Evolutionary conservation across 2,113 vertebrate species (phyloP).

Genomic region (Carassius carassius): DNA sequence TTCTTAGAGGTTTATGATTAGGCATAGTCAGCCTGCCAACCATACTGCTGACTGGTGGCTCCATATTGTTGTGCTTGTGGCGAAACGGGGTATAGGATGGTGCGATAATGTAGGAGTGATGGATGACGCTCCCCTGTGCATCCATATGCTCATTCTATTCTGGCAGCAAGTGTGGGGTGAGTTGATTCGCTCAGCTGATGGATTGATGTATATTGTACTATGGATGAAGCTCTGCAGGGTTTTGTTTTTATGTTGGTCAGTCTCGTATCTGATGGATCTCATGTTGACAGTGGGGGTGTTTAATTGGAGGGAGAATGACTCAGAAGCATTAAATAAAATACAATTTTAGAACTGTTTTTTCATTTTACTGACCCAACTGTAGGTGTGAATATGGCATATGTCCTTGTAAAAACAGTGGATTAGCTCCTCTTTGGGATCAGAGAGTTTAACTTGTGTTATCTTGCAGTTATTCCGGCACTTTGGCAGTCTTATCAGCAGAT

Average conservation of each 20-base stretch:
- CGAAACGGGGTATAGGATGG: constrained; percentile 44
- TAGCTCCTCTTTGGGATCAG: constrained; percentile 18
- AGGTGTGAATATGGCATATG: constrained; percentile 1
- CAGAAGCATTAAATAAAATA: neutral
- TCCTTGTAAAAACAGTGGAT: constrained; percentile 27
- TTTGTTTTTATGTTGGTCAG: constrained; percentile 20
- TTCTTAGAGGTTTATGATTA: constrained; percentile 1
- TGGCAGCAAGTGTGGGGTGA: constrained; percentile 37
- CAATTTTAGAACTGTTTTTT: neutral
- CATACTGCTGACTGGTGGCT: constrained; percentile 10
- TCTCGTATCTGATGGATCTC: constrained; percentile 12
- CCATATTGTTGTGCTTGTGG: constrained; percentile 18
- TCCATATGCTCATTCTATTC: constrained; percentile 30
- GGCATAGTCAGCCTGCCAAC: constrained; percentile 16
- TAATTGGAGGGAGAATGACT: constrained; percentile 16
- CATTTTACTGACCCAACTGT: constrained; percentile 2
- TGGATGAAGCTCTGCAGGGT: constrained; percentile 29
- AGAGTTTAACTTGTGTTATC: constrained; percentile 1
- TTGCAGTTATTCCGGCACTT: neutral
- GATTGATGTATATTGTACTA: constrained; percentile 30
- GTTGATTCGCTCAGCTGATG: constrained; percentile 38
- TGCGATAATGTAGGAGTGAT: constrained; percentile 43
- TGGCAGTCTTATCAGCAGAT: constrained; percentile 32
- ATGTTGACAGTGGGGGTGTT: neutral
- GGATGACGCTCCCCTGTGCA: constrained; percentile 22